Conservation (phyloP, 1,140 invertebrate species). For the Drosophila malerkotliana region DNA sequence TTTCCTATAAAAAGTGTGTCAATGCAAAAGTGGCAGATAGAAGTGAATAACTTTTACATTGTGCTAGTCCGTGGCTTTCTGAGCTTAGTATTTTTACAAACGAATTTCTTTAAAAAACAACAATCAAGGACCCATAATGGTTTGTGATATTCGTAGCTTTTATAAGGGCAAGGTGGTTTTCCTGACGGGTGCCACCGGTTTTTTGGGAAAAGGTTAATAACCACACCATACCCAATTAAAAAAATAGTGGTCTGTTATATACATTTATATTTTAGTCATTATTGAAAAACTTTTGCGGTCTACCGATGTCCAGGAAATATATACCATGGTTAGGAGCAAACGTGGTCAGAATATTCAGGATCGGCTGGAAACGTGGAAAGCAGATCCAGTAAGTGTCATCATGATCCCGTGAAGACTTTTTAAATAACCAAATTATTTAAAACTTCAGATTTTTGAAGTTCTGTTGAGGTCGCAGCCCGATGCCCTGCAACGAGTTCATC, state of each 20-base stretch:
- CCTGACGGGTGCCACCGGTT: slow-evolving; percentile 47
- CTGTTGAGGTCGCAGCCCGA: slow-evolving; percentile 22
- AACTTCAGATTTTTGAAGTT: slow-evolving; percentile 29
- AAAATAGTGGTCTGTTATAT: too few species aligned
- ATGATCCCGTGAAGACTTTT: slow-evolving; percentile 7
- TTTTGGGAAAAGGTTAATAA: slow-evolving; percentile 50
- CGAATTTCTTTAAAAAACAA: too few species aligned
- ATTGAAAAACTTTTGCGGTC: slow-evolving; percentile 89
- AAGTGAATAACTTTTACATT: background rate
- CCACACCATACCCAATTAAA: too few species aligned
- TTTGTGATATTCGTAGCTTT: slow-evolving; percentile 20
- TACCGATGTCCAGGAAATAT: slow-evolving; percentile 88
- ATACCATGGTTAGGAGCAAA: slow-evolving; percentile 90
- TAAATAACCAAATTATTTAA: too few species aligned
- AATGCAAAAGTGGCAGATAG: too few species aligned
- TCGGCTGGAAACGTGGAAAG: slow-evolving; percentile 85
- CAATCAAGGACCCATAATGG: background rate
- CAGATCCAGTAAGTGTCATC: slow-evolving; percentile 85
- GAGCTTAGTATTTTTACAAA: background rate
- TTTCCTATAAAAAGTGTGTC: background rate
- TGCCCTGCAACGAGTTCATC: slow-evolving; percentile 26
- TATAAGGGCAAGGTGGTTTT: slow-evolving; percentile 44
- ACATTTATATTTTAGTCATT: too few species aligned
- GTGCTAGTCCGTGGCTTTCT: background rate
- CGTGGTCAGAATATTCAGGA: slow-evolving; percentile 89